Conservation (phyloP, 2,888 invertebrate species). For the Stenichneumon culpator region DNA sequence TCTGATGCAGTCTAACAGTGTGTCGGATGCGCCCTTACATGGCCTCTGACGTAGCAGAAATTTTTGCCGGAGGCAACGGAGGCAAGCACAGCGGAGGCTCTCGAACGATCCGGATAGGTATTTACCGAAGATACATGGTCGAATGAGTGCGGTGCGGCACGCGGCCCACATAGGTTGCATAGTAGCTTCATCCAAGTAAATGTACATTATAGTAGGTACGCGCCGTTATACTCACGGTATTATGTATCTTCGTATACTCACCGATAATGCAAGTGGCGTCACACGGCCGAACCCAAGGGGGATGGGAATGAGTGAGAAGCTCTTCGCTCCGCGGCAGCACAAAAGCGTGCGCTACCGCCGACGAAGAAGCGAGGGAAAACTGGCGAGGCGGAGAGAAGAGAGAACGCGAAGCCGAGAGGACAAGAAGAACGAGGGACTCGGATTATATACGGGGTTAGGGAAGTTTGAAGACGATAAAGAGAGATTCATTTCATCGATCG, state of each 20-base stretch:
- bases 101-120: constrained; percentile 63
- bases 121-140: constrained; percentile 75
- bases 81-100: constrained; percentile 18
- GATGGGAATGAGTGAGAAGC: constrained; percentile 15
- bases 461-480: constrained; percentile 78
- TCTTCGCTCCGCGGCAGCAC: constrained; percentile 51
- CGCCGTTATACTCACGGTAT: constrained; percentile 48
- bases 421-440: constrained; percentile 38
- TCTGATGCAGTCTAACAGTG: constrained; percentile 23
- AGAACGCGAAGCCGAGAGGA: constrained; percentile 3
- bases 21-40: constrained; percentile 20
- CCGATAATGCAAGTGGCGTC: constrained; percentile 59
- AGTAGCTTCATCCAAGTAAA: constrained; percentile 34
- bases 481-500: constrained; percentile 80
- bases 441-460: constrained; percentile 72
- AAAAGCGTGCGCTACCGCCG: constrained; percentile 49
- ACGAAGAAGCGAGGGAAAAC: constrained; percentile 35
- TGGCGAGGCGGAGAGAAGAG: constrained; percentile 4
- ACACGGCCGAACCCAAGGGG: constrained; percentile 15
- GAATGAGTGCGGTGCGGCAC: constrained; percentile 58
- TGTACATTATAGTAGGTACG: constrained; percentile 45
- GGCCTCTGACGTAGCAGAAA: constrained; percentile 65
- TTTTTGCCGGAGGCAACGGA: constrained; percentile 62
- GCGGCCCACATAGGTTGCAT: constrained; percentile 69
- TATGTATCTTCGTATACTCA: constrained; percentile 59